Evolutionary conservation across 2,888 invertebrate species (phyloP), one percentile per base, ranked within the genome.

Genomic region (Lepidocyrtoides sp.): DNA sequence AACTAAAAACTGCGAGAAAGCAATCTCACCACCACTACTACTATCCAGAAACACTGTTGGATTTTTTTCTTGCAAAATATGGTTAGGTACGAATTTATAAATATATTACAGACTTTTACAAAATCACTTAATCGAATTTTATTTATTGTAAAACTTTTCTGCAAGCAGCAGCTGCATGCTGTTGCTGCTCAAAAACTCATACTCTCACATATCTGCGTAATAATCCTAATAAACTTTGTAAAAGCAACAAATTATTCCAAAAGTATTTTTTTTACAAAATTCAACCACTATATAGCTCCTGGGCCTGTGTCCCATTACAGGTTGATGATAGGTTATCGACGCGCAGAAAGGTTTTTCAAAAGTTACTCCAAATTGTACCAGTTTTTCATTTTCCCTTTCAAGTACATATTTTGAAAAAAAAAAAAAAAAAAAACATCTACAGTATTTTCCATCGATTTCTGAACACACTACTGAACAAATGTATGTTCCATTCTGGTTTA

Each of bases 81-180:
- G n/a, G n/a, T n/a, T n/a, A n/a, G n/a, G n/a, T n/a, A n/a, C n/a
- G n/a, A n/a, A n/a, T n/a, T n/a, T n/a, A n/a, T n/a, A n/a, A n/a
- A n/a, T n/a, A n/a, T n/a, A n/a, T 17, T 23, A 20, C 23, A n/a
- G n/a, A 66, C 69, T 36, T 66, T 69, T 17, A 36, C 69, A 69
- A 69, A n/a, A n/a, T 26, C 69, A 69, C 41, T 69, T 69, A 41
- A 69, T 69, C 41, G 17, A 69, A 69, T 7, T 69, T 69, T 69
- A n/a, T 41, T 41, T 41, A 69, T 69, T 36, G 69, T 41, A 8
- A 41, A 69, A 69, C 17, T 69, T 69, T 69, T 8, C 32, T n/a
- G n/a, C 66, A 66, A 66, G 2, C 26, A 60, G 12, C 60, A 60
- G 60, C 60, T 60, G 60, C 57, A n/a, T n/a, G n/a, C n/a, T n/a